Evolutionary conservation across 2,797 vertebrate genomes (phyloP).

Genomic region (Cyprinodon diabolis): DNA sequence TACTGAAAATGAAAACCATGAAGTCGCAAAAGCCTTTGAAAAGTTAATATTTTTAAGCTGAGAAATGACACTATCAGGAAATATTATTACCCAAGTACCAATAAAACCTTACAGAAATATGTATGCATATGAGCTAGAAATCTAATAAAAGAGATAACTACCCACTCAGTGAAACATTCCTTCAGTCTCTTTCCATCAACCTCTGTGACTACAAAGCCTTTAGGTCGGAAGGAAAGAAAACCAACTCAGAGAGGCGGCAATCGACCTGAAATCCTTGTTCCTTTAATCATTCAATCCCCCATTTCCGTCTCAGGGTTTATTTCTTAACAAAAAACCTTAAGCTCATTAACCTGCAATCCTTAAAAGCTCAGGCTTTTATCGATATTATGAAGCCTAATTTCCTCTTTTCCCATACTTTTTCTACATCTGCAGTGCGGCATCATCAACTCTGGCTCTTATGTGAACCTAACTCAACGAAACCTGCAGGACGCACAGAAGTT

Average conservation of each 20-base stretch:
- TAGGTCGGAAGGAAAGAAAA: conserved; percentile 47
- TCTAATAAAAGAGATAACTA: conserved; percentile 62
- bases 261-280: conserved; percentile 55
- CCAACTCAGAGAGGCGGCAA: conserved; percentile 34
- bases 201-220: conserved; percentile 43
- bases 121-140: conserved; percentile 63
- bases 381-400: conserved; percentile 10
- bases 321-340: conserved; percentile 30
- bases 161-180: conserved; percentile 52
- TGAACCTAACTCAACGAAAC: conserved; percentile 93
- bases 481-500: conserved; percentile 97
- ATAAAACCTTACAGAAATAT: conserved; percentile 53
- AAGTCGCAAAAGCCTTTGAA: conserved; percentile 29
- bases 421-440: conserved; percentile 86
- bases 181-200: conserved; percentile 45
- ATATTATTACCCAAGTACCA: conserved; percentile 26
- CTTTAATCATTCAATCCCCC: conserved; percentile 57
- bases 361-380: conserved; percentile 37
- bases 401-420: conserved; percentile 11
- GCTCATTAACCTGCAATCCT: conserved; percentile 37
- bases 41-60: conserved; percentile 25
- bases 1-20: conserved; percentile 21
- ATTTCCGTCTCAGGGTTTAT: conserved; percentile 29
- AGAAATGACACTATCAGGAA: conserved; percentile 35
- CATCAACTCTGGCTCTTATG: conserved; percentile 91